A percentile compares a stretch with the other conserved stretches of the same genome.
Evolutionary conservation across 2,113 vertebrate species (phyloP).

Genomic region (Xenopus tropicalis): UCB_Xtro_10.0 CM004446.2:68030001-68030500

Average conservation of each 20-base stretch:
- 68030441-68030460: slow-evolving; percentile 48
- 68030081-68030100: neutral
- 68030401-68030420: slow-evolving; percentile 57
- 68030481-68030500: slow-evolving; percentile 42
- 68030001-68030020: neutral
- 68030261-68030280: slow-evolving; percentile 41
- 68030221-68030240: slow-evolving; percentile 48
- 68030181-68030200: slow-evolving; percentile 39
- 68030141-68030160: slow-evolving; percentile 24
- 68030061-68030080: neutral
- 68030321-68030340: slow-evolving; percentile 41
- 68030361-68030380: slow-evolving; percentile 58
- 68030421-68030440: slow-evolving; percentile 53
- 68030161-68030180: slow-evolving; percentile 18
- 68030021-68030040: neutral
- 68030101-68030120: neutral
- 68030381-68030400: slow-evolving; percentile 51
- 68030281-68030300: slow-evolving; percentile 36
- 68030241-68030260: slow-evolving; percentile 37
- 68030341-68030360: slow-evolving; percentile 59
- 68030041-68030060: neutral
- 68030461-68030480: slow-evolving; percentile 48
- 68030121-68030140: slow-evolving; percentile 16
- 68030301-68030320: slow-evolving; percentile 26
- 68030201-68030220: slow-evolving; percentile 31